Conservation (phyloP, 2,888 invertebrate genomes). For the Branchipolynoe longqiensis region DNA sequence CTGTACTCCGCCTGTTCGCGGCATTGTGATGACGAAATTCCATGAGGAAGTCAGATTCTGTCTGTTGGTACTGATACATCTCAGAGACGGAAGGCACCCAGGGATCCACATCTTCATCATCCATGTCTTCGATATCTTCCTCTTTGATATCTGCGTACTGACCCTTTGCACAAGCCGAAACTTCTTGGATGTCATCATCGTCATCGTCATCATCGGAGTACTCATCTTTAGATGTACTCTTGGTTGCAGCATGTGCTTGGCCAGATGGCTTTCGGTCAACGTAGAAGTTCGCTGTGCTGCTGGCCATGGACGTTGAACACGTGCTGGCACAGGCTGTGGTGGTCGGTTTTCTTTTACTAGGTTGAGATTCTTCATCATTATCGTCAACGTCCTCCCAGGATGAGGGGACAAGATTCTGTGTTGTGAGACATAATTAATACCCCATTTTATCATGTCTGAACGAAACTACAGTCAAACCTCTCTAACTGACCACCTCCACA, state of each 20-base stretch:
- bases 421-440: too few species aligned
- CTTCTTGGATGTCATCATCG: neutral
- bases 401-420: neutral
- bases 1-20: slow-evolving; percentile 60
- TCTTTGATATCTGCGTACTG: neutral
- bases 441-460: too few species aligned
- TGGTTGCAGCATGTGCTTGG: too few species aligned
- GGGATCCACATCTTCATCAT: slow-evolving; percentile 44
- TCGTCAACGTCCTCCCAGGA: slow-evolving; percentile 43
- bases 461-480: too few species aligned
- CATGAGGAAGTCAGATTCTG: slow-evolving; percentile 57
- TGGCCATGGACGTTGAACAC: neutral
- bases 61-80: slow-evolving; percentile 20
- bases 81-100: neutral
- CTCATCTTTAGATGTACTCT: neutral
- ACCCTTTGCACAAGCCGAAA: neutral
- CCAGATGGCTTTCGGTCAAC: neutral
- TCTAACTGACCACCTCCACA: too few species aligned
- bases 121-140: slow-evolving; percentile 13
- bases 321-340: neutral
- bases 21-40: slow-evolving; percentile 58
- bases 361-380: neutral
- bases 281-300: neutral
- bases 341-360: too few species aligned
- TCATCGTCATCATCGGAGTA: slow-evolving; percentile 40